A percentile compares a stretch with the other conserved stretches of the same genome.
Conservation (phyloP, 2,888 invertebrate species). For the Aphodius granarius region DNA sequence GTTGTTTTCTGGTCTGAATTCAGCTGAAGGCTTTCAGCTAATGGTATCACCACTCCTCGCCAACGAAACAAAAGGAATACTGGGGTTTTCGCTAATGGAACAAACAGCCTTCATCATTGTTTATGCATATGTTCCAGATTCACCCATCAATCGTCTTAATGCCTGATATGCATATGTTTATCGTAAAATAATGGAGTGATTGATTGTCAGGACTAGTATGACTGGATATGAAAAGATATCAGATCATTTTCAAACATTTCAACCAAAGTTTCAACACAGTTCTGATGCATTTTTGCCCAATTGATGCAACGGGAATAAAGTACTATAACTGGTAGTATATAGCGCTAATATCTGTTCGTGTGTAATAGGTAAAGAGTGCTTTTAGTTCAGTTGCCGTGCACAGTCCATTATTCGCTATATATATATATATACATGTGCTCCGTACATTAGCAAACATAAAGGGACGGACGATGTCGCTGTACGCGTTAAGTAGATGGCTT, state of each 20-base stretch:
- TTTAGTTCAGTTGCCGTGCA: neutral
- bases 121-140: neutral
- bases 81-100: constrained; percentile 29
- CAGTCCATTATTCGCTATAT: neutral
- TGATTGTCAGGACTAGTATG: neutral
- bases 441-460: constrained; percentile 15
- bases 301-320: neutral
- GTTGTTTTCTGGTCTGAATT: constrained; percentile 52
- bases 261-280: too few relatives aligned
- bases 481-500: constrained; percentile 14
- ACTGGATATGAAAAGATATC: too few relatives aligned
- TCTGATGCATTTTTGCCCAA: too few relatives aligned
- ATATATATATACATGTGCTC: neutral
- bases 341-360: neutral
- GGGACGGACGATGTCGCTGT: neutral
- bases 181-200: neutral
- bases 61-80: constrained; percentile 34
- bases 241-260: too few relatives aligned
- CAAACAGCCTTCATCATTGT: constrained; percentile 14
- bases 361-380: neutral
- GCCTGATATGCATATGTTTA: neutral
- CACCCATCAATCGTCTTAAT: neutral
- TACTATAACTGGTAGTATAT: neutral
- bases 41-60: constrained; percentile 80
- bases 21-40: constrained; percentile 79